phyloP scores from a whole-genome alignment of 35 echinoderm and acorn worm species.

The Patiria miniata region DNA sequence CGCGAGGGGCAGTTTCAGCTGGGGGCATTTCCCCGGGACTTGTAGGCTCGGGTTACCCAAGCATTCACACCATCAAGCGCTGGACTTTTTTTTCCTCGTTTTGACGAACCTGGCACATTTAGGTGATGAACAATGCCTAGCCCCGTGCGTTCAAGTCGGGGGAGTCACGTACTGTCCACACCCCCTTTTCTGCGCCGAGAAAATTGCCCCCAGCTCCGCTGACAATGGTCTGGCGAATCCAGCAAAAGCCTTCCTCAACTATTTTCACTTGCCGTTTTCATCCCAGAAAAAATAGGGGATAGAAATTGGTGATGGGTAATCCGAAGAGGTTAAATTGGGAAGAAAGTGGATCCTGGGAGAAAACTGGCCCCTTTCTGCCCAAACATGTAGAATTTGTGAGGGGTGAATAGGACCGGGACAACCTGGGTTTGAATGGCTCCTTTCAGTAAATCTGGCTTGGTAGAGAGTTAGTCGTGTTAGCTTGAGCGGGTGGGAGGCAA shows the following conservation, averaged over 20 bases:
- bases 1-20: slow-evolving; percentile 8
- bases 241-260: background rate
- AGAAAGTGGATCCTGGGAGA: no score
- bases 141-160: background rate
- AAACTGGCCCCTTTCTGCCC: no score
- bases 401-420: no score
- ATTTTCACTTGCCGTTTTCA: background rate
- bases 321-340: no score
- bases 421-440: no score
- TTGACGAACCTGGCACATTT: slow-evolving; percentile 6
- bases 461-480: no score
- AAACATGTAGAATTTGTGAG: no score
- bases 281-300: no score
- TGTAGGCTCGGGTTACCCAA: background rate
- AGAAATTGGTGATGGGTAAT: no score
- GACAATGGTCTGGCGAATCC: slow-evolving; percentile 13
- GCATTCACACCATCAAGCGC: slow-evolving; percentile 3
- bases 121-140: slow-evolving; percentile 13
- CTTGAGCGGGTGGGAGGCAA: no score
- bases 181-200: slow-evolving; percentile 5
- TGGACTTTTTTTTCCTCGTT: background rate
- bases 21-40: background rate
- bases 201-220: background rate
- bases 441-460: no score
- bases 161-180: slow-evolving; percentile 14